Percentiles rank a stretch among this genome's conserved stretches.
phyloP scores from a whole-genome alignment of 1,140 invertebrate species.

The Calycopis cecrops region DNA sequence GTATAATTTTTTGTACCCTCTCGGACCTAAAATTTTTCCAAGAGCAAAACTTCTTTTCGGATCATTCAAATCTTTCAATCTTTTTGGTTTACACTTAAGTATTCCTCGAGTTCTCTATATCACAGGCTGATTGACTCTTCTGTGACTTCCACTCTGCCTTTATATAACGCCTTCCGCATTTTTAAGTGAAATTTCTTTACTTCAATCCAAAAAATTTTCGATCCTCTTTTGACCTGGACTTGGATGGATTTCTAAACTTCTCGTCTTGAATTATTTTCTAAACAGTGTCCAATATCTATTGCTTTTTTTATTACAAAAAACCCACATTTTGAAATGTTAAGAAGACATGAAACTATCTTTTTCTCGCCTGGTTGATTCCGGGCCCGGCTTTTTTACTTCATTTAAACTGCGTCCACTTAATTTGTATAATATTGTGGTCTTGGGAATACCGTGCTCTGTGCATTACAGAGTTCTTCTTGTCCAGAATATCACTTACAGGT shows the following conservation, averaged over 20 bases:
- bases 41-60: slow-evolving; percentile 38
- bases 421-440: slow-evolving; percentile 29
- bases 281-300: slow-evolving; percentile 28
- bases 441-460: slow-evolving; percentile 32
- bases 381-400: slow-evolving; percentile 30
- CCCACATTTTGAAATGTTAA: slow-evolving; percentile 31
- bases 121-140: slow-evolving; percentile 28
- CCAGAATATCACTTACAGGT: slow-evolving; percentile 25
- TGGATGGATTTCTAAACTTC: slow-evolving; percentile 14
- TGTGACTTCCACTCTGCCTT: slow-evolving; percentile 25
- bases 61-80: slow-evolving; percentile 38
- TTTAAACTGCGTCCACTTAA: slow-evolving; percentile 28
- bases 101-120: slow-evolving; percentile 25
- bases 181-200: slow-evolving; percentile 37
- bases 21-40: slow-evolving; percentile 32
- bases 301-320: slow-evolving; percentile 31
- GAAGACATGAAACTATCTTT: slow-evolving; percentile 34
- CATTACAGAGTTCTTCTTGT: slow-evolving; percentile 20
- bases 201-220: slow-evolving; percentile 21
- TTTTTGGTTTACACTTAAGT: slow-evolving; percentile 22
- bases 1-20: slow-evolving; percentile 30
- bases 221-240: slow-evolving; percentile 21
- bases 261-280: slow-evolving; percentile 19
- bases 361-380: slow-evolving; percentile 30
- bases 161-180: slow-evolving; percentile 88